A percentile compares a stretch with the other conserved stretches of the same genome.
phyloP scores from a whole-genome alignment of 2,888 invertebrate genomes.

The Tholera decimalis region DNA sequence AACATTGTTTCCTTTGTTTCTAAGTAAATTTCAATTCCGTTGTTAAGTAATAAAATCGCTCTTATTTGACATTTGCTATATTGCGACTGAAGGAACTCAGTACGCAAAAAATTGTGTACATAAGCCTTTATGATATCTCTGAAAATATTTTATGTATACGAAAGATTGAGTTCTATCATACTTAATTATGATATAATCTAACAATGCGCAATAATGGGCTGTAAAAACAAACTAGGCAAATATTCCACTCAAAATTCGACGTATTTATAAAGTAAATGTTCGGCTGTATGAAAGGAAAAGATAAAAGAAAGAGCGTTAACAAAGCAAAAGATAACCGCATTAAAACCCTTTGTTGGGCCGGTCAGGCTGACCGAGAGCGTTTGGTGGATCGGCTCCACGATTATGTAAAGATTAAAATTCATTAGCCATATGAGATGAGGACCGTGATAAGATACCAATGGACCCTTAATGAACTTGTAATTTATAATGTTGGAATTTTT shows the following conservation, averaged over 20 bases:
- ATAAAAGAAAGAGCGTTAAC: slow-evolving; percentile 84
- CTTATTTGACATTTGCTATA: not conserved
- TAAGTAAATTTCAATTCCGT: slow-evolving; percentile 32
- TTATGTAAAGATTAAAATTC: slow-evolving; percentile 72
- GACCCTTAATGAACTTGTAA: slow-evolving; percentile 45
- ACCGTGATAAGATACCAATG: slow-evolving; percentile 48
- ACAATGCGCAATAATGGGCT: not conserved
- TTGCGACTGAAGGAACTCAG: not conserved
- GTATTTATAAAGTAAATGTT: slow-evolving; percentile 33
- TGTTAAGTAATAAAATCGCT: slow-evolving; percentile 31
- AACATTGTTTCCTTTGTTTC: slow-evolving; percentile 56
- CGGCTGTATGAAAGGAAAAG: slow-evolving; percentile 60
- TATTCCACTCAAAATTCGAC: slow-evolving; percentile 31
- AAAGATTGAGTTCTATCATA: too few species aligned
- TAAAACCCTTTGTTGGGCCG: slow-evolving; percentile 85
- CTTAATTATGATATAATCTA: too few species aligned
- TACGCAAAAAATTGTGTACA: too few species aligned
- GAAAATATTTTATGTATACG: too few species aligned
- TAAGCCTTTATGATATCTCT: too few species aligned
- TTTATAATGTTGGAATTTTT: slow-evolving; percentile 48
- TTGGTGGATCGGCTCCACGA: slow-evolving; percentile 84
- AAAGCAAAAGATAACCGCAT: slow-evolving; percentile 85
- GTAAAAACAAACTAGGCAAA: slow-evolving; percentile 3
- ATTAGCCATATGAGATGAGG: slow-evolving; percentile 67
- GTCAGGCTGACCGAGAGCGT: slow-evolving; percentile 71